Evolutionary conservation across 2,797 vertebrate genomes (phyloP).

Genomic region (Coccyzus lansbergi): DNA sequence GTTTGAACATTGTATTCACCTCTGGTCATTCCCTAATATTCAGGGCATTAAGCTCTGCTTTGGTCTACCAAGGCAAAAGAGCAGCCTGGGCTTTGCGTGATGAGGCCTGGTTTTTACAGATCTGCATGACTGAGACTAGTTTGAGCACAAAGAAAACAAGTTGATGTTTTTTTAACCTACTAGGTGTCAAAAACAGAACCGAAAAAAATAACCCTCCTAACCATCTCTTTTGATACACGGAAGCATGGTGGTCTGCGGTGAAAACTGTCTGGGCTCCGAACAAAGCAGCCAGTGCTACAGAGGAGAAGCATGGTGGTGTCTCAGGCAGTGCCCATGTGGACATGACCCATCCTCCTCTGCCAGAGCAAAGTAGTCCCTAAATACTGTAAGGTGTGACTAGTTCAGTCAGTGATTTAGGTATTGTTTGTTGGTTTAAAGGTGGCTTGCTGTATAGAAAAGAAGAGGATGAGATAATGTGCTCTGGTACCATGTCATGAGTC

Average conservation of each 20-base stretch:
- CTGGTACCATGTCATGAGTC: neutral
- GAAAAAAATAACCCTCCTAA: neutral
- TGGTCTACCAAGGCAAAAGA: neutral
- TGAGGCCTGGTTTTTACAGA: neutral
- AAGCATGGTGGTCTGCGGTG: neutral
- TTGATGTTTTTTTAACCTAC: neutral
- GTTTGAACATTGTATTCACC: neutral
- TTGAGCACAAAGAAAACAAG: neutral
- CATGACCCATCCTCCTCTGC: neutral
- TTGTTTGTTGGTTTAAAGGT: neutral
- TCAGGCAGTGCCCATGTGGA: neutral
- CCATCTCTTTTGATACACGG: neutral
- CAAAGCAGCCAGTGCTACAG: neutral
- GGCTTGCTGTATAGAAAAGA: neutral
- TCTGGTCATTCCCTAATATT: neutral
- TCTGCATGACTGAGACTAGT: neutral
- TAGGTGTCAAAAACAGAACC: neutral
- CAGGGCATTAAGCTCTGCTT: neutral
- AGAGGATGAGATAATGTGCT: neutral
- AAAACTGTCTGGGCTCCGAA: neutral
- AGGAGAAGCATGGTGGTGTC: neutral
- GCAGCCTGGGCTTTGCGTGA: neutral
- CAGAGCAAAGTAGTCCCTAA: neutral
- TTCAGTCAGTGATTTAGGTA: neutral
- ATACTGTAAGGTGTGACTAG: neutral